Conservation (phyloP, 2,888 invertebrate species). For the Dynastes maya region DNA sequence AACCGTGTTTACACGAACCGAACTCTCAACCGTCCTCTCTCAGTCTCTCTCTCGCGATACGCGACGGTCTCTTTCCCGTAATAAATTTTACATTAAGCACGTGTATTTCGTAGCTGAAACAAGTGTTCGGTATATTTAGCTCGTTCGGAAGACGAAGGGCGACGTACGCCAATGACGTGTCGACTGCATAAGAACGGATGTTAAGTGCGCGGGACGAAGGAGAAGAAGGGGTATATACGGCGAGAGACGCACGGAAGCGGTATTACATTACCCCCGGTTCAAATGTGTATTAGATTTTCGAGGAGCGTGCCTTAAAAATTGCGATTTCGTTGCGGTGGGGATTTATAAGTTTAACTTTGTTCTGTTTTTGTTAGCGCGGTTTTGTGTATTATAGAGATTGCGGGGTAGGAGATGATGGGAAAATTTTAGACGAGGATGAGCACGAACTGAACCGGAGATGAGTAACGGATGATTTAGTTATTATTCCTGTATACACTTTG, state of each 20-base stretch:
- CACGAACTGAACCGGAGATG: background rate
- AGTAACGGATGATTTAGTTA: background rate
- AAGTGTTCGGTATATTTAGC: conserved; percentile 14
- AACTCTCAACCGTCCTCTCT: conserved; percentile 52
- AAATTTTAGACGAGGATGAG: conserved; percentile 6
- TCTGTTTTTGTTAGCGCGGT: conserved; percentile 55
- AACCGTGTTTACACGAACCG: conserved; percentile 61
- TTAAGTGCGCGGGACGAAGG: background rate
- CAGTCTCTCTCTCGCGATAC: too few relatives aligned
- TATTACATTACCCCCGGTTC: conserved; percentile 61
- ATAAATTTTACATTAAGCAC: conserved; percentile 49
- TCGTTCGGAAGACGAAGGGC: conserved; percentile 1
- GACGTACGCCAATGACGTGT: conserved; percentile 5
- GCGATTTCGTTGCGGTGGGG: conserved; percentile 55
- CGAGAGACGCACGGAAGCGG: conserved; percentile 57
- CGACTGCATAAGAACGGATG: conserved; percentile 12
- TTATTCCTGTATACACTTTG: background rate
- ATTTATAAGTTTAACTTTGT: conserved; percentile 58
- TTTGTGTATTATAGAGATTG: conserved; percentile 30
- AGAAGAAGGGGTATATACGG: too few relatives aligned
- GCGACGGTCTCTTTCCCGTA: conserved; percentile 26
- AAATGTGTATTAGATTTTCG: conserved; percentile 61
- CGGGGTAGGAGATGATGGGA: background rate
- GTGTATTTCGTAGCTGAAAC: conserved; percentile 43
- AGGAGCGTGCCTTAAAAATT: conserved; percentile 61